These are phyloP conservation scores for Epinotia brunnichana DNA, from an alignment of 2,888 invertebrate genomes.

Conservation along the genomic window DNA sequence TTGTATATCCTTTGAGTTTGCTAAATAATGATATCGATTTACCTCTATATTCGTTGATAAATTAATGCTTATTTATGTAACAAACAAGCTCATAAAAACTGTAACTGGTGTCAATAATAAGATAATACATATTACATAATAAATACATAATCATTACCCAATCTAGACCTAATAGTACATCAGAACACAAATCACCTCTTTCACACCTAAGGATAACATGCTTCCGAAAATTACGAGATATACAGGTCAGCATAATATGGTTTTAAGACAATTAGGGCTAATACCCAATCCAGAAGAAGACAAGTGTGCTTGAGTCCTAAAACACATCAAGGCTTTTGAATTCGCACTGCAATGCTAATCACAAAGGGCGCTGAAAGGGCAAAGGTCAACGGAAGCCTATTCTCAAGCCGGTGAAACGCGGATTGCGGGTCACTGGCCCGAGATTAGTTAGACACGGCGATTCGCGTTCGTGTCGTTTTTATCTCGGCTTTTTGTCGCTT, in stretches of 20 bases:
- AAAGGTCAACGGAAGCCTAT: slow-evolving; percentile 40
- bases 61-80: no score
- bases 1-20: background rate
- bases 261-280: slow-evolving; percentile 27
- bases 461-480: slow-evolving; percentile 61
- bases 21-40: background rate
- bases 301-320: background rate
- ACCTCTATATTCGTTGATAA: background rate
- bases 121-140: no score
- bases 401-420: slow-evolving; percentile 48
- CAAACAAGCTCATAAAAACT: no score
- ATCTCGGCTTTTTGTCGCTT: slow-evolving; percentile 68
- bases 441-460: slow-evolving; percentile 71
- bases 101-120: no score
- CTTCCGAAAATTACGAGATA: slow-evolving; percentile 13
- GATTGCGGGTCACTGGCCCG: slow-evolving; percentile 74
- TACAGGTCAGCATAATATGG: slow-evolving; percentile 24
- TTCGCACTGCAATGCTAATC: slow-evolving; percentile 18
- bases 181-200: background rate
- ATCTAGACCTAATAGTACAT: background rate
- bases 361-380: slow-evolving; percentile 36
- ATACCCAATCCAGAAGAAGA: background rate
- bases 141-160: background rate
- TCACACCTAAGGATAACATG: slow-evolving; percentile 8
- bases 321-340: background rate